These are phyloP conservation scores for Helicoverpa armigera DNA, from an alignment of 1,140 invertebrate species.

Conservation along the genomic window DNA sequence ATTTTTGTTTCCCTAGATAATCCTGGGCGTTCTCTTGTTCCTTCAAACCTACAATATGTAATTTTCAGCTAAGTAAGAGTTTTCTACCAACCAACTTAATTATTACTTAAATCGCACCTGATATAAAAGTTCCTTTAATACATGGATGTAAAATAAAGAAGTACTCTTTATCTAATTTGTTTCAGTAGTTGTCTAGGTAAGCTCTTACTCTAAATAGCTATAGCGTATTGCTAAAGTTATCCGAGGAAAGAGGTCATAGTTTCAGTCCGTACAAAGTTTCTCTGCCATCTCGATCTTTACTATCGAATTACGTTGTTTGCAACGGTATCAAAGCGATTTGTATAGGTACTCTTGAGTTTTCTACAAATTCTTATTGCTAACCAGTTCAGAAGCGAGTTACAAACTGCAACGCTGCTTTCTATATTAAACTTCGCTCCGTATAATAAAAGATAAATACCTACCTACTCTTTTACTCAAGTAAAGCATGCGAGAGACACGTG, in stretches of 20 bases:
- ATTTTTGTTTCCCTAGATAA: not conserved
- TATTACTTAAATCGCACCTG: too few species aligned
- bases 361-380: not conserved
- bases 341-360: conserved; percentile 1
- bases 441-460: too few species aligned
- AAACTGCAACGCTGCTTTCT: not conserved
- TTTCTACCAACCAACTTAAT: too few species aligned
- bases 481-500: too few species aligned
- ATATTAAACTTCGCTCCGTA: not conserved
- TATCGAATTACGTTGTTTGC: conserved; percentile 25
- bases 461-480: too few species aligned
- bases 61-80: too few species aligned
- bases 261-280: not conserved
- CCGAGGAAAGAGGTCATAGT: conserved; percentile 10
- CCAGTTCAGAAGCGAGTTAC: not conserved
- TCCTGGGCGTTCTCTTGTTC: not conserved
- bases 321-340: conserved; percentile 10
- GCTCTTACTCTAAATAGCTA: conserved; percentile 3
- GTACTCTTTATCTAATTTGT: not conserved
- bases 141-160: too few species aligned
- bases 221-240: not conserved
- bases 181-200: not conserved
- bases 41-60: too few species aligned
- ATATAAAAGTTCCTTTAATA: too few species aligned
- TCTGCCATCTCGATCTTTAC: conserved; percentile 5